phyloP scores from a whole-genome alignment of 37 sponge, comb jelly and placozoan genomes.

The Beroe forskalii region DNA sequence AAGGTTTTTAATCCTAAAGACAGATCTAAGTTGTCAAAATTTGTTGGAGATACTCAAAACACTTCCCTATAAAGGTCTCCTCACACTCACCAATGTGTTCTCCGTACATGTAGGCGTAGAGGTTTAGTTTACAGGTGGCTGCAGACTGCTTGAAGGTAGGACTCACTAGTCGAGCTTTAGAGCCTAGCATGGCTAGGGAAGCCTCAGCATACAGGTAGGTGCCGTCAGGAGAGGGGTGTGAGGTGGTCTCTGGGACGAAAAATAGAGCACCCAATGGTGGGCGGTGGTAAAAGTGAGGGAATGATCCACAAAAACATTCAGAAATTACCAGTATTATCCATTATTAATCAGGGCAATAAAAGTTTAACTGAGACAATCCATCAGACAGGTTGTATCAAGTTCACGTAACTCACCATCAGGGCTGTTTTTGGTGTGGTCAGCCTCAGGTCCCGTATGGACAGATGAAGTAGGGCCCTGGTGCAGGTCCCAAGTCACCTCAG shows the following conservation, averaged over 20 bases:
- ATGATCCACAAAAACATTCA: no score
- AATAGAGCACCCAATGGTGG: no score
- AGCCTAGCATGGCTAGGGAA: not conserved
- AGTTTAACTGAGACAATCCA: no score
- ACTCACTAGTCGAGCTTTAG: conserved; percentile 34
- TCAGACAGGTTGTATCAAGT: no score
- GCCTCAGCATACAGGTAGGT: conserved; percentile 47
- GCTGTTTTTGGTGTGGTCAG: conserved; percentile 18
- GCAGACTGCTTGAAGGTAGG: conserved; percentile 9
- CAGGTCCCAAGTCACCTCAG: conserved; percentile 27
- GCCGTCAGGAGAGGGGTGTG: not conserved
- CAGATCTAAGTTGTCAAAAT: no score
- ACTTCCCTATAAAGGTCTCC: no score
- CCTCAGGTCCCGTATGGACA: conserved; percentile 40
- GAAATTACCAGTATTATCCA: no score
- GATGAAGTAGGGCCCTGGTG: conserved; percentile 49
- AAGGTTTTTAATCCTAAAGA: no score
- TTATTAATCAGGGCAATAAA: no score
- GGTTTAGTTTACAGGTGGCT: conserved; percentile 32
- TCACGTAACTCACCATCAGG: conserved; percentile 44
- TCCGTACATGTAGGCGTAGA: conserved; percentile 51
- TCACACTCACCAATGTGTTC: conserved; percentile 34
- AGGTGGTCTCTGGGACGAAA: no score
- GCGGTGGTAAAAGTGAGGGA: no score
- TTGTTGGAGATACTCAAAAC: no score